phyloP scores from a whole-genome alignment of 1,140 invertebrate species.

The Magallana gigas region DNA sequence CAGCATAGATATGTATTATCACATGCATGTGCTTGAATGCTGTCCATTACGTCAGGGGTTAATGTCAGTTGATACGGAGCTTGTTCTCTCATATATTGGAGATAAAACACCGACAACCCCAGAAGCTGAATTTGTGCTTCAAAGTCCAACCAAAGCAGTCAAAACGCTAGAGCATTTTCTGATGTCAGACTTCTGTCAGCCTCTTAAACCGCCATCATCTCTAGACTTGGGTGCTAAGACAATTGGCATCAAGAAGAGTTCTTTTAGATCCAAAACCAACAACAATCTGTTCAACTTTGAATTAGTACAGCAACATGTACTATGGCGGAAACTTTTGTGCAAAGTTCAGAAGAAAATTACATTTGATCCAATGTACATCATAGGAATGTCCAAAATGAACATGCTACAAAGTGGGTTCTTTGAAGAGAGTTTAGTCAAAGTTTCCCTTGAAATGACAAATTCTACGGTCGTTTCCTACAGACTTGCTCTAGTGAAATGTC shows the following conservation, averaged over 20 bases:
- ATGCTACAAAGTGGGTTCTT: slow-evolving; percentile 68
- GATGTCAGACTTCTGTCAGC: slow-evolving; percentile 67
- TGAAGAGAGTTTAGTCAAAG: slow-evolving; percentile 68
- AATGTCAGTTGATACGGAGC: slow-evolving; percentile 67
- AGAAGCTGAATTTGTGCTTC: slow-evolving; percentile 45
- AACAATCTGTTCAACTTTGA: slow-evolving; percentile 49
- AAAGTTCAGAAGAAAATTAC: slow-evolving; percentile 50
- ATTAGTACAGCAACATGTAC: slow-evolving; percentile 53
- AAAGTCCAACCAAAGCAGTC: slow-evolving; percentile 37
- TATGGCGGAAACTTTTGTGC: slow-evolving; percentile 58
- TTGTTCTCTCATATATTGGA: slow-evolving; percentile 65
- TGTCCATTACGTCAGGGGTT: slow-evolving; percentile 69
- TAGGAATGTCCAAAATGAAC: slow-evolving; percentile 67
- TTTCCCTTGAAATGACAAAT: slow-evolving; percentile 57
- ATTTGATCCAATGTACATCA: slow-evolving; percentile 65
- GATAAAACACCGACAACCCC: slow-evolving; percentile 34
- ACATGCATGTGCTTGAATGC: slow-evolving; percentile 69
- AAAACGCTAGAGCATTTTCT: slow-evolving; percentile 40
- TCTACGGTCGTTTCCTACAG: slow-evolving; percentile 53
- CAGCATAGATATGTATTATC: slow-evolving; percentile 59
- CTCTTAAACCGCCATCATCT: slow-evolving; percentile 50
- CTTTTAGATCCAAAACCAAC: slow-evolving; percentile 32
- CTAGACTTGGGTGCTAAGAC: slow-evolving; percentile 52
- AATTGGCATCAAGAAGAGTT: slow-evolving; percentile 43
- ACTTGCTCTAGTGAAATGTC: slow-evolving; percentile 67